phyloP scores from a whole-genome alignment of 1,140 invertebrate genomes.

The Drosophila equinoxialis region DNA sequence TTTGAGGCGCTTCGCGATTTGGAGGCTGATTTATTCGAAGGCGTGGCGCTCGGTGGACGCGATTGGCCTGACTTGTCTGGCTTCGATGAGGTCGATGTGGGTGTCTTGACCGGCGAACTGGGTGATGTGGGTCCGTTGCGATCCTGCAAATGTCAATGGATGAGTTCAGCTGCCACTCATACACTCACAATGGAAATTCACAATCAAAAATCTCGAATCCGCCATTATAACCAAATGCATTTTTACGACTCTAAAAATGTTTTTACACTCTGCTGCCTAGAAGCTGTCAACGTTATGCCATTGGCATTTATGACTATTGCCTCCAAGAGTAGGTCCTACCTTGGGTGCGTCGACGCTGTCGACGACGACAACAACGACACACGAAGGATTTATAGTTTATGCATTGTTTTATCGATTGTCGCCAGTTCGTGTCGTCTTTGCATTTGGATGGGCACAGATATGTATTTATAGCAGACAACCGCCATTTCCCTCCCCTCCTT shows the following conservation, averaged over 20 bases:
- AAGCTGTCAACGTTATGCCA: constrained; percentile 71
- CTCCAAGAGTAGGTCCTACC: constrained; percentile 38
- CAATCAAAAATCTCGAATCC: constrained; percentile 66
- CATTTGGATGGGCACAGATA: constrained; percentile 39
- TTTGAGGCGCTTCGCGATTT: constrained; percentile 81
- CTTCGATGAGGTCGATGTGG: constrained; percentile 81
- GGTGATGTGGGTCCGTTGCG: constrained; percentile 82
- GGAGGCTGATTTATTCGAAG: constrained; percentile 78
- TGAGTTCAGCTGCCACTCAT: no score
- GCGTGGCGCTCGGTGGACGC: constrained; percentile 80
- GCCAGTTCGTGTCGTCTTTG: constrained; percentile 59
- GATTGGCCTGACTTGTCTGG: constrained; percentile 74
- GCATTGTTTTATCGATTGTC: constrained; percentile 81
- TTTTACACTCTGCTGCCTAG: constrained; percentile 56
- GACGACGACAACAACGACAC: constrained; percentile 41
- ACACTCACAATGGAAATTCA: constrained; percentile 32
- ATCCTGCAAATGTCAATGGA: constrained; percentile 53
- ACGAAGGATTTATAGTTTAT: constrained; percentile 76
- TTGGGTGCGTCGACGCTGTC: constrained; percentile 28
- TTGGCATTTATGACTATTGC: constrained; percentile 70
- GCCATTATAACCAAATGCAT: constrained; percentile 79
- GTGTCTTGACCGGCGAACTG: constrained; percentile 80
- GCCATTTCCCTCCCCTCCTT: not conserved
- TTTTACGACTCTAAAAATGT: constrained; percentile 55
- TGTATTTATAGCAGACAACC: constrained; percentile 60